Base-by-base conservation (phyloP, 2,113 vertebrate species). In the Scopus umbretta region DNA sequence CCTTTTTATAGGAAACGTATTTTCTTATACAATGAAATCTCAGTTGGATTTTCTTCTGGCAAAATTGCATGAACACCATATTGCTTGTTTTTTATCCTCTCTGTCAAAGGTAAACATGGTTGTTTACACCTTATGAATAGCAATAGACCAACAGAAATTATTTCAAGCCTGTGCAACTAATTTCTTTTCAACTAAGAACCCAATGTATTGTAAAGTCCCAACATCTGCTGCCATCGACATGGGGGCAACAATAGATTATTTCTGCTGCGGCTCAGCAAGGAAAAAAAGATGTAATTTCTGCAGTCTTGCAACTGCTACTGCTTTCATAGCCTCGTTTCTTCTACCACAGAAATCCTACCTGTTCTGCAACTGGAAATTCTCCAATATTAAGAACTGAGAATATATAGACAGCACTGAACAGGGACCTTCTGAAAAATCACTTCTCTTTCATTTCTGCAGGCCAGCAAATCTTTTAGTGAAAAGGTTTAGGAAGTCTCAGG, bases 51-150 rank as follows among this genome's bases (percentile, higher is more conserved):
- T 94, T 92, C 40, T 73, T 68, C 65, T 61, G 42, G 43, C 14
- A 66, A 68, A 88, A 92, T 30, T 86, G 23, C 9, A 68, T 67
- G 61, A 45, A 59, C 61, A 52, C 6, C 25, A 49, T 40, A 82
- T 53, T 90, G 45, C 34, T 84, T 73, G 20, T 47, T 36, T 36
- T 90, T 76, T 68, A 63, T 84, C 68, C 27, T 87, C 56, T 73
- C 67, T 92, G 52, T 83, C 58, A 84, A 93, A 87, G 23, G 42
- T 74, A 87, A 87, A 52, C 53, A 27, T n/a, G 38, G 13, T 61
- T 92, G 56, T 90, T 92, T 95, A 92, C 34, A 85, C 45, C 22
- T 71, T 78, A 59, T 76, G 73, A 96, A 96, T 71, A 96, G 86
- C 58, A 93, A 95, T 3, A 91, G 50, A 85, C 27, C 25, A 84